phyloP scores from a whole-genome alignment of 2,113 vertebrate species.

The Pachycephala philippinensis region DNA sequence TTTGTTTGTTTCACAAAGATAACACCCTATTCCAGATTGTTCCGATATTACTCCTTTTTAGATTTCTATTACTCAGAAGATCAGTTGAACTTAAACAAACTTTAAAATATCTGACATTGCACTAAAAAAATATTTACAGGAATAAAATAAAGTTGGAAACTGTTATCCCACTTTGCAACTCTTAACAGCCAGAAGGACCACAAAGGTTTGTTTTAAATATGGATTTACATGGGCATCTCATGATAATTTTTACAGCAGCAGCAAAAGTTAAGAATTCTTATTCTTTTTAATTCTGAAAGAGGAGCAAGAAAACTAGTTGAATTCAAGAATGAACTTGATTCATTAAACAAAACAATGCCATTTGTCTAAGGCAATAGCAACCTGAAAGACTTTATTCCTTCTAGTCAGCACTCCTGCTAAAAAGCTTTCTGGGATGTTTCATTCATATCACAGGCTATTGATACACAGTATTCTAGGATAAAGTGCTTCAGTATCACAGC shows the following conservation, averaged over 20 bases:
- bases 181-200: not conserved
- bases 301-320: not conserved
- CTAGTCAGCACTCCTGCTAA: not conserved
- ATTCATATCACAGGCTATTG: not conserved
- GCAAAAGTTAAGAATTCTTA: not conserved
- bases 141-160: not conserved
- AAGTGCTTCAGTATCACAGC: not conserved
- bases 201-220: not conserved
- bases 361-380: not conserved
- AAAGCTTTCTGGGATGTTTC: not conserved
- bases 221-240: not conserved
- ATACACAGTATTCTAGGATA: not conserved
- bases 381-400: not conserved
- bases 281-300: not conserved
- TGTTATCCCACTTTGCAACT: not conserved
- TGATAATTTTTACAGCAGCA: not conserved
- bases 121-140: not conserved
- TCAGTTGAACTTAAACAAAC: not conserved
- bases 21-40: not conserved
- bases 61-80: not conserved
- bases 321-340: not conserved
- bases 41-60: not conserved
- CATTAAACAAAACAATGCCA: not conserved
- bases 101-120: not conserved
- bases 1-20: not conserved